These are phyloP conservation scores for Cybosia mesomella DNA, from an alignment of 2,888 invertebrate genomes.

Conservation along the genomic window DNA sequence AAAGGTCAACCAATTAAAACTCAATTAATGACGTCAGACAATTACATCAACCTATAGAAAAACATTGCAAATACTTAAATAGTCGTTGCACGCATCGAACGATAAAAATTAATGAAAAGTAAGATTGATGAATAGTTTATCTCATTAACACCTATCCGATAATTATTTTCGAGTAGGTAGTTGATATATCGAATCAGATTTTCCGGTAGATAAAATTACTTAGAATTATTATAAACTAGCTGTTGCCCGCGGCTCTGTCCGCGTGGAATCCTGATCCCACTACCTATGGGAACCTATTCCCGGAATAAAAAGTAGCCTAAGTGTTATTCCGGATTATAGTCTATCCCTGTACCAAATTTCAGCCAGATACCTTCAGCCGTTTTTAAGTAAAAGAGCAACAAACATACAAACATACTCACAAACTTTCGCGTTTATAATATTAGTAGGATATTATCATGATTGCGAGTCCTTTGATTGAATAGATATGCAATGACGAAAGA, in stretches of 20 bases:
- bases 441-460: too few species aligned
- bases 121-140: background rate
- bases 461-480: constrained; percentile 4
- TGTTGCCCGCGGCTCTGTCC: too few species aligned
- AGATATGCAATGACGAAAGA: constrained; percentile 1
- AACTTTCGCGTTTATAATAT: too few species aligned
- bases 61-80: background rate
- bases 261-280: too few species aligned
- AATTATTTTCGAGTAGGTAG: background rate
- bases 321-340: too few species aligned
- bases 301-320: too few species aligned
- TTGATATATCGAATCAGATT: constrained; percentile 6
- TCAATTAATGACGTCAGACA: background rate
- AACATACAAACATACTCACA: too few species aligned
- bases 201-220: constrained; percentile 2
- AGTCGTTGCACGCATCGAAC: background rate
- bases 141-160: constrained; percentile 4
- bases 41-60: constrained; percentile 1
- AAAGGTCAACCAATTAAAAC: background rate
- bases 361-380: too few species aligned
- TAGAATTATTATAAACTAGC: too few species aligned
- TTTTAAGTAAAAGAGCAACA: too few species aligned
- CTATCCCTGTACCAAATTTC: too few species aligned
- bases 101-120: background rate
- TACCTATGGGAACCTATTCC: too few species aligned